Evolutionary conservation across 2,888 invertebrate genomes (phyloP), one percentile per base, ranked within the genome.

Genomic region (Syrista parreyssii): DNA sequence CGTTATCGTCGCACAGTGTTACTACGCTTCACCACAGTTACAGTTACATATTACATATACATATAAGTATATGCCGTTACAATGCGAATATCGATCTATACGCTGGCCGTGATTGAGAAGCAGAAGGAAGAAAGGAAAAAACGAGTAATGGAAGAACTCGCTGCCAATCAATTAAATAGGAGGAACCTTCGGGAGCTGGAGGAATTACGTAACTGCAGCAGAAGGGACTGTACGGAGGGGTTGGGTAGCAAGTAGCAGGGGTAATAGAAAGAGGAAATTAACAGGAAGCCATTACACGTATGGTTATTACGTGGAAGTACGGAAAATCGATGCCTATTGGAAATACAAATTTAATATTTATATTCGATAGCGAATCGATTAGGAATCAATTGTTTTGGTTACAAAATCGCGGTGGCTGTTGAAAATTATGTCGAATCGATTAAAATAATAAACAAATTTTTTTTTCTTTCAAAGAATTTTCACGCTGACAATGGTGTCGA

Each of bases 51-150:
- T 0, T 31, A 76, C 34, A 69, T 71, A n/a, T 15, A 36, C n/a
- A 12, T 35, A 76, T 73, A 69, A 36, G 12, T 73, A 74, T 75
- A 74, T 79, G 79, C 40, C 30, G 23, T 79, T 23, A 74, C 68
- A 68, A 40, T 31, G 9, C 30, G 40, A 35, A 68, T 34, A 73
- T 69, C 68, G 75, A 79, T 30, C 76, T 74, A 23, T n/a, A 78
- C 3, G 74, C 68, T 75, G 68, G 55, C 23, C 68, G 76, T 55
- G 55, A 55, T 23, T 55, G 73, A 23, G 55, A 55, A 55, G 2
- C 55, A 55, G 23, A 55, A 9, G 55, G 23, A 34, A 68, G 68
- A 68, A 36, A 36, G 3, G 68, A 12, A 23, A 33, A 33, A 68
- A 74, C n/a, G 55, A 74, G 35, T 15, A 40, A 35, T 30, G 33